These are phyloP conservation scores for Furcifer pardalis DNA, from an alignment of 2,797 vertebrate genomes.

Conservation along the genomic window DNA sequence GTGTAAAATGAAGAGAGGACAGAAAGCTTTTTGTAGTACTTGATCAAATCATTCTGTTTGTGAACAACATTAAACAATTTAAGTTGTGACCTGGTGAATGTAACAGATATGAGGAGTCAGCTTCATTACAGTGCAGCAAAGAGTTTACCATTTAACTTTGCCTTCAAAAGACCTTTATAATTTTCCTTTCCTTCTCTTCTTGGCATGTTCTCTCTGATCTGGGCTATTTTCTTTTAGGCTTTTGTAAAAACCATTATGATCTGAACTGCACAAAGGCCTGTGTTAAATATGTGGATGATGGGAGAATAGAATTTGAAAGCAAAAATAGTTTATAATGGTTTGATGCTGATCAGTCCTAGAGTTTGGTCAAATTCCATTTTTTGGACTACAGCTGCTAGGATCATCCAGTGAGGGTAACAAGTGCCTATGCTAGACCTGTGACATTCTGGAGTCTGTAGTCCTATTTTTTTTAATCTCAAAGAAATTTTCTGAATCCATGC, in stretches of 20 bases:
- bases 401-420: no score
- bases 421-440: no score
- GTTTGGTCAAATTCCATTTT: no score
- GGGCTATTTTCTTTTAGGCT: conserved; percentile 20
- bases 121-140: conserved; percentile 38
- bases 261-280: conserved; percentile 10
- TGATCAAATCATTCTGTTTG: conserved; percentile 27
- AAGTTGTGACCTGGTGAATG: not conserved
- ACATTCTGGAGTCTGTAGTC: no score
- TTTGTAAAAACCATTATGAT: conserved; percentile 26
- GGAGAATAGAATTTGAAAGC: conserved; percentile 27
- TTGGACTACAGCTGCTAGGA: no score
- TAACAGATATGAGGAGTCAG: conserved; percentile 38
- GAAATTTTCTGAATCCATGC: not conserved
- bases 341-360: not conserved
- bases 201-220: conserved; percentile 48
- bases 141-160: conserved; percentile 13
- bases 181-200: no score
- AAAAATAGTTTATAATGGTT: not conserved
- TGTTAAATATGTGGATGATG: conserved; percentile 21
- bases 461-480: no score
- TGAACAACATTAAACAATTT: conserved; percentile 40
- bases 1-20: not conserved
- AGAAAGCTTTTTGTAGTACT: conserved; percentile 21
- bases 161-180: conserved; percentile 33